Percentiles rank a stretch among this genome's conserved stretches.
phyloP scores from a whole-genome alignment of 2,113 vertebrate species.

The Natator depressus region DNA sequence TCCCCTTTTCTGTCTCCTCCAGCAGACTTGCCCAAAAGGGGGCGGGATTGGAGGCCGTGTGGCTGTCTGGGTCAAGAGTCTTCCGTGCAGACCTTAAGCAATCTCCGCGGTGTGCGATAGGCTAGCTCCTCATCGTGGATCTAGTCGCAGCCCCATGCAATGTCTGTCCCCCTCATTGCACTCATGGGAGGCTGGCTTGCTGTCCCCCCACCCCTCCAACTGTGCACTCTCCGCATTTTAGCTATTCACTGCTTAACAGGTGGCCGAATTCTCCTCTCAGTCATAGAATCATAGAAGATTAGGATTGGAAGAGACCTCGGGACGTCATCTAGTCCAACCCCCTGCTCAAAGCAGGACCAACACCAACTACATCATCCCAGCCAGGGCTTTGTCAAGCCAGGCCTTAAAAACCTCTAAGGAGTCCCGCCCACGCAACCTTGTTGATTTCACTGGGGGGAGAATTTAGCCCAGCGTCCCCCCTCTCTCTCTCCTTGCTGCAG shows the following conservation, averaged over 20 bases:
- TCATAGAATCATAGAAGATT: no score
- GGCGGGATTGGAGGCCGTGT: neutral
- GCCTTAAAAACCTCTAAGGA: no score
- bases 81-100: no score
- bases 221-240: neutral
- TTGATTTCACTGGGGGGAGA: neutral
- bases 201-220: no score
- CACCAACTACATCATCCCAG: no score
- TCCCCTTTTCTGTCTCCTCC: neutral
- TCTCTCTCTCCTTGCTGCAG: neutral
- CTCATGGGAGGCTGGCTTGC: neutral
- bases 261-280: neutral
- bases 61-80: neutral
- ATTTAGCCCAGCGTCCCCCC: neutral
- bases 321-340: no score
- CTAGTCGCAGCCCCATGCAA: neutral
- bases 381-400: no score
- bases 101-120: neutral
- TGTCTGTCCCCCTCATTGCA: neutral
- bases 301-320: no score
- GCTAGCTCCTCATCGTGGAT: neutral
- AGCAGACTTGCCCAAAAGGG: neutral
- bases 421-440: accelerated
- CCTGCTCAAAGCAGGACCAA: no score
- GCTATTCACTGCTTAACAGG: neutral